phyloP scores from a whole-genome alignment of 2,888 invertebrate genomes.

The Tipula confusa region DNA sequence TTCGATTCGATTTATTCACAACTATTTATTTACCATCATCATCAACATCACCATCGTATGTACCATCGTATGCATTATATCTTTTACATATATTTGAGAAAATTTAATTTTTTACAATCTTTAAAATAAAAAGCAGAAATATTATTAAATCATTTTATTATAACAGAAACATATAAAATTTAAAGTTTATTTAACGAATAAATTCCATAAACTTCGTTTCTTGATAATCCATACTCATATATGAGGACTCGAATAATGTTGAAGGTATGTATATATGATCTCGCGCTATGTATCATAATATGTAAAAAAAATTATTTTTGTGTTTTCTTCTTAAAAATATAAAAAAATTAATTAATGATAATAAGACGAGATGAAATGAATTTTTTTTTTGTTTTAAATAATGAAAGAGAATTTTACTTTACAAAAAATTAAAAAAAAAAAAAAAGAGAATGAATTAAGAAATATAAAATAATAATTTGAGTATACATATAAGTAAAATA shows the following conservation, averaged over 20 bases:
- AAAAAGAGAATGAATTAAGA: conserved; percentile 7
- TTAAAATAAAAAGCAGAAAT: neutral
- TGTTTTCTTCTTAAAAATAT: neutral
- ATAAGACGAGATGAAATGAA: neutral
- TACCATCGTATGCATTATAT: too few relatives aligned
- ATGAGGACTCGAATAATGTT: neutral
- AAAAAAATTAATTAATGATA: conserved; percentile 12
- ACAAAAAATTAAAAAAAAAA: neutral
- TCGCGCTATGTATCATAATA: too few relatives aligned
- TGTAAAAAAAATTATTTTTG: neutral
- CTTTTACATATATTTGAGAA: neutral
- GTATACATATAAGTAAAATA: conserved; percentile 25
- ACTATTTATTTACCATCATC: neutral
- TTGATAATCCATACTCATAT: neutral
- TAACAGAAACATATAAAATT: neutral
- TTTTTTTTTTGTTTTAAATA: neutral
- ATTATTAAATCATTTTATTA: neutral
- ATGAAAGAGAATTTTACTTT: neutral
- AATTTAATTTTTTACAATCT: neutral
- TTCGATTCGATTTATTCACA: neutral
- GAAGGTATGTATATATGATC: too few relatives aligned
- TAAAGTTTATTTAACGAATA: neutral
- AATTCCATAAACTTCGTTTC: neutral
- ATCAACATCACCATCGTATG: neutral
- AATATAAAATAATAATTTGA: conserved; percentile 9